Evolutionary conservation across 2,888 invertebrate species (phyloP), one percentile per base, ranked within the genome.

Genomic region (Coecobrya sp.): DNA sequence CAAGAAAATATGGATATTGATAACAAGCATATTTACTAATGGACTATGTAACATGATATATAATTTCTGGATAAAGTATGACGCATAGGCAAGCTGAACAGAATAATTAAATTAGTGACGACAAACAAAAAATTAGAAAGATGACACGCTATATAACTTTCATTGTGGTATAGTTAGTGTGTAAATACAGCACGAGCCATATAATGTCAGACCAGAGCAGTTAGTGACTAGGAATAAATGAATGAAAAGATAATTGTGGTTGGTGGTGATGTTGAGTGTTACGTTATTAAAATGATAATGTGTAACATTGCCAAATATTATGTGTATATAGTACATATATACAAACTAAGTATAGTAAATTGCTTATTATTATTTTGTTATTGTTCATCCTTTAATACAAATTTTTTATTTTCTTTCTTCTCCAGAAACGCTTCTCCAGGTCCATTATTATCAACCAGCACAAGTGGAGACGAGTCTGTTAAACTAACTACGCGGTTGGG

Each of bases 91-190:
- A 36, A 36, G 5, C 22, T 11, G 16, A 27, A 87, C 49, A 19
- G 62, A 62, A 86, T 87, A 87, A 87, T 87, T 87, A 87, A 87
- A 87, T 87, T 87, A 87, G 87, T 87, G 73, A 73, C 55, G 45
- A 76, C 30, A 36, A 70, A 0, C n/a, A 36, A 42, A 36, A 36
- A 36, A 70, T 7, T 27, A 36, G 13, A 19, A 42, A n/a, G 13
- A 70, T 42, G 30, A 70, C n/a, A 36, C 36, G 62, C 62, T 22
- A 19, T 16, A 22, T 62, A 7, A 36, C 2, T 62, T 62, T 62
- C n/a, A 22, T 19, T 62, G 62, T 62, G 13, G 22, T 62, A 62
- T 3, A 7, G 2, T 52, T 19, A 11, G 19, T 22, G 2, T 10
- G 16, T 65, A 19, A 10, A n/a, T n/a, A 19, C 19, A 10, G n/a